Percentiles rank a stretch among this genome's conserved stretches.
phyloP scores from a whole-genome alignment of 2,113 vertebrate species.

The Parotia lawesii region DNA sequence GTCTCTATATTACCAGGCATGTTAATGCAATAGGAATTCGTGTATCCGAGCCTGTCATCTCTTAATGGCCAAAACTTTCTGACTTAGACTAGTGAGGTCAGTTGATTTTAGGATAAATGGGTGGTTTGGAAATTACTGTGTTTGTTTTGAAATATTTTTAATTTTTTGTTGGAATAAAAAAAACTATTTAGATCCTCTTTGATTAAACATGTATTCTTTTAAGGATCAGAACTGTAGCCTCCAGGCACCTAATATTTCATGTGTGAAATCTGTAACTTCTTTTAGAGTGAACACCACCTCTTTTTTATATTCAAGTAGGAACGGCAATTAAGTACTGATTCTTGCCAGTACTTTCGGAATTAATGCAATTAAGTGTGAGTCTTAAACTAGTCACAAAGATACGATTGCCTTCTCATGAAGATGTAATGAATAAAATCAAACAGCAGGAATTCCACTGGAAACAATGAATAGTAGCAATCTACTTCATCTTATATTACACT shows the following conservation, averaged over 20 bases:
- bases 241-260: background rate
- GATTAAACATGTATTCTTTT: background rate
- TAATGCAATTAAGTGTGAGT: conserved; percentile 53
- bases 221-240: background rate
- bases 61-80: background rate
- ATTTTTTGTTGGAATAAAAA: background rate
- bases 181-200: background rate
- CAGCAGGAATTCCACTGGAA: conserved; percentile 67
- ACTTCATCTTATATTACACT: conserved; percentile 68
- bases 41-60: background rate
- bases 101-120: background rate
- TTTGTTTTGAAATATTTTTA: background rate
- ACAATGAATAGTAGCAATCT: conserved; percentile 64
- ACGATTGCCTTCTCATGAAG: conserved; percentile 59
- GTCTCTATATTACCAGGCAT: background rate
- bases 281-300: background rate
- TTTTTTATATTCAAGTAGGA: background rate
- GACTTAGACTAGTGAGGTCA: fast-evolving
- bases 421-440: conserved; percentile 67
- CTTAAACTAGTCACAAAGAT: conserved; percentile 59
- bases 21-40: background rate
- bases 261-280: background rate
- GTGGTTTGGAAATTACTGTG: background rate
- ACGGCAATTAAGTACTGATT: conserved; percentile 35
- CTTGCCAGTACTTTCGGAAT: conserved; percentile 13